phyloP scores from a whole-genome alignment of 2,113 vertebrate genomes.

The Chamaea fasciata region DNA sequence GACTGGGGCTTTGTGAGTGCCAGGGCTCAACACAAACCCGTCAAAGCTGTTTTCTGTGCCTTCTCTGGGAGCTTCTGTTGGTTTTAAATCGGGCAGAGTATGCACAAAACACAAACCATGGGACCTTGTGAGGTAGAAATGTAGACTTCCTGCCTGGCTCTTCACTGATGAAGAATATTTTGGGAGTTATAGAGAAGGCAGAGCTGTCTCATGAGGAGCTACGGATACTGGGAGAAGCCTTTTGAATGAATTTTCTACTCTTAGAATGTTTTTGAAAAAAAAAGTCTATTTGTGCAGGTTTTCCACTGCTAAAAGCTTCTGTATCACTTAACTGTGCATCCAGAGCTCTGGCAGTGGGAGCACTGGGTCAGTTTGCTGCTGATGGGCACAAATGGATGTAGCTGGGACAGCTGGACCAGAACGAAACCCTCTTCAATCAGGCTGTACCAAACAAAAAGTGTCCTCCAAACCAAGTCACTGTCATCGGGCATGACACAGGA shows the following conservation, averaged over 20 bases:
- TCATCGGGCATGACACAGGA: background rate
- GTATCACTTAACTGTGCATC: background rate
- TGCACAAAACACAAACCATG: background rate
- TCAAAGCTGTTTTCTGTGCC: background rate
- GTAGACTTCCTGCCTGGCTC: background rate
- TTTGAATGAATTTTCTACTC: background rate
- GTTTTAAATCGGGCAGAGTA: background rate
- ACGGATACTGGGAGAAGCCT: background rate
- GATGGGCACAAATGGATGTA: background rate
- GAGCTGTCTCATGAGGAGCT: background rate
- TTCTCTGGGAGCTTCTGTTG: background rate
- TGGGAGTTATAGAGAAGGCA: background rate
- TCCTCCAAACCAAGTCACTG: background rate
- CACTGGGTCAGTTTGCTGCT: background rate
- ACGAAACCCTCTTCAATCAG: background rate
- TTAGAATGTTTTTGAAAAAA: background rate
- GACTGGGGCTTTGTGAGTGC: background rate
- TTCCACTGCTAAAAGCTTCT: background rate
- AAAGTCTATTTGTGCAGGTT: background rate
- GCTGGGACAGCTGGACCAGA: background rate
- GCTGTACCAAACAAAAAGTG: background rate
- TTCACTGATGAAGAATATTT: background rate
- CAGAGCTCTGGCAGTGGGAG: background rate
- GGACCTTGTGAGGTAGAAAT: background rate
- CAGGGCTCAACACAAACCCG: background rate